Percentiles rank a stretch among this genome's conserved stretches.
phyloP scores from a whole-genome alignment of 2,888 invertebrate genomes.

The Rhagonycha lutea region DNA sequence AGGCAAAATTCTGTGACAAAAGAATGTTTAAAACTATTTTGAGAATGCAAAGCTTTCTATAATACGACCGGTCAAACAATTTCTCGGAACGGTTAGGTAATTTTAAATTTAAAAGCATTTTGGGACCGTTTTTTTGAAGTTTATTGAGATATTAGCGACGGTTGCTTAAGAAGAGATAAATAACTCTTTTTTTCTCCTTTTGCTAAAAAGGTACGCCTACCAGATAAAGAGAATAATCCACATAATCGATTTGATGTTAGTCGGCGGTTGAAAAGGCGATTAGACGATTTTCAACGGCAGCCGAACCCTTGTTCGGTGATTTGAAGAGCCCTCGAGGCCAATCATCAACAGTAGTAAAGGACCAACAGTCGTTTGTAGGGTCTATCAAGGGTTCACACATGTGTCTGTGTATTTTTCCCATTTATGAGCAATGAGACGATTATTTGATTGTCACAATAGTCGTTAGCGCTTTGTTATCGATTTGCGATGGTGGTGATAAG shows the following conservation, averaged over 20 bases:
- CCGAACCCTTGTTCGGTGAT: conserved; percentile 30
- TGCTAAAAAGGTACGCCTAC: conserved; percentile 2
- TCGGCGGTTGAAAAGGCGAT: conserved; percentile 28
- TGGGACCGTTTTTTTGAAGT: neutral
- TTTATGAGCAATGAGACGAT: conserved; percentile 32
- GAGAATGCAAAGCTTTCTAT: conserved; percentile 7
- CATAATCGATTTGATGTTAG: conserved; percentile 24
- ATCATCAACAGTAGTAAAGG: conserved; percentile 35
- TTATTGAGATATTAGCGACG: conserved; percentile 8
- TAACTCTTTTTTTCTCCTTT: conserved; percentile 8
- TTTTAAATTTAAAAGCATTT: neutral
- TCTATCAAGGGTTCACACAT: conserved; percentile 39
- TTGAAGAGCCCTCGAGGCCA: conserved; percentile 41
- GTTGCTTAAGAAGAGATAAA: conserved; percentile 7
- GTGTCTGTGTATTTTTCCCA: conserved; percentile 36
- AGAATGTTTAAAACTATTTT: conserved; percentile 3
- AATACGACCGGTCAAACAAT: neutral
- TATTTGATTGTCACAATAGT: conserved; percentile 44
- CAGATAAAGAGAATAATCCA: conserved; percentile 16
- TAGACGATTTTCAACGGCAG: conserved; percentile 33
- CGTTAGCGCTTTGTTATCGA: conserved; percentile 26
- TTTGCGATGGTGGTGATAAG: conserved; percentile 22
- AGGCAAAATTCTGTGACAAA: conserved; percentile 5
- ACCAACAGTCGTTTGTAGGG: conserved; percentile 38
- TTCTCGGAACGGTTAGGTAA: neutral